These are phyloP conservation scores for Urophycis tenuis DNA, from an alignment of 2,797 vertebrate species.

Conservation along the genomic window DNA sequence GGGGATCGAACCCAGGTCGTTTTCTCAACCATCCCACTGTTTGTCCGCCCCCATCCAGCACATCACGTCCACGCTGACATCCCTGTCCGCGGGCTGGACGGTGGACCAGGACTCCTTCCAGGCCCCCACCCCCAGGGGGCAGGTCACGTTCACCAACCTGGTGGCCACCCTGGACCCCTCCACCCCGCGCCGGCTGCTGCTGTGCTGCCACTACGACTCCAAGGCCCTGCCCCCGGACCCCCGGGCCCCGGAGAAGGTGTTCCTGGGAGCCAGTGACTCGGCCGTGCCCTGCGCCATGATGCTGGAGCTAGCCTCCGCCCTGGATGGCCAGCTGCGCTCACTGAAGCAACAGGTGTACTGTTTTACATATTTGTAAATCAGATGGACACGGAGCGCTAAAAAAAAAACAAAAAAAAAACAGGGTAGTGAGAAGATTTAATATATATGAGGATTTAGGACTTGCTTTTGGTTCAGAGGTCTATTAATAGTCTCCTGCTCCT, in stretches of 20 bases:
- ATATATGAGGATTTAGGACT: background rate
- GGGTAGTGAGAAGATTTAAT: background rate
- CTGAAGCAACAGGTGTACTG: constrained; percentile 78
- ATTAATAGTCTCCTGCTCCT: constrained; percentile 6
- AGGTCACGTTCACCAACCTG: constrained; percentile 77
- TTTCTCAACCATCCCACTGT: background rate
- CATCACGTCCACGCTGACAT: constrained; percentile 66
- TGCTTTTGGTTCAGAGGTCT: background rate
- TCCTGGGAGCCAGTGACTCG: constrained; percentile 86
- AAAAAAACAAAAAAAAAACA: too few species aligned
- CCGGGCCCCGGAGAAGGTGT: constrained; percentile 56
- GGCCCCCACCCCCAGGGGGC: constrained; percentile 73
- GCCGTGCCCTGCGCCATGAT: constrained; percentile 88
- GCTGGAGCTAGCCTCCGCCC: constrained; percentile 76
- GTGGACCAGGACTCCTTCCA: constrained; percentile 79
- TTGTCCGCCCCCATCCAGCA: constrained; percentile 64
- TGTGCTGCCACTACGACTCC: constrained; percentile 90
- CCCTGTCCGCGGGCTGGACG: constrained; percentile 75
- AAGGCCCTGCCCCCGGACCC: constrained; percentile 72
- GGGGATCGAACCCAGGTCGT: background rate
- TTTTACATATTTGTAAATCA: background rate
- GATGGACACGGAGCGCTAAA: background rate
- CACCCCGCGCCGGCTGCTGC: constrained; percentile 70
- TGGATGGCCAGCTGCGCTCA: constrained; percentile 69
- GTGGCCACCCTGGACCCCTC: constrained; percentile 77